Evolutionary conservation across 2,888 invertebrate genomes (phyloP).

Genomic region (Chrysolina haemoptera): DNA sequence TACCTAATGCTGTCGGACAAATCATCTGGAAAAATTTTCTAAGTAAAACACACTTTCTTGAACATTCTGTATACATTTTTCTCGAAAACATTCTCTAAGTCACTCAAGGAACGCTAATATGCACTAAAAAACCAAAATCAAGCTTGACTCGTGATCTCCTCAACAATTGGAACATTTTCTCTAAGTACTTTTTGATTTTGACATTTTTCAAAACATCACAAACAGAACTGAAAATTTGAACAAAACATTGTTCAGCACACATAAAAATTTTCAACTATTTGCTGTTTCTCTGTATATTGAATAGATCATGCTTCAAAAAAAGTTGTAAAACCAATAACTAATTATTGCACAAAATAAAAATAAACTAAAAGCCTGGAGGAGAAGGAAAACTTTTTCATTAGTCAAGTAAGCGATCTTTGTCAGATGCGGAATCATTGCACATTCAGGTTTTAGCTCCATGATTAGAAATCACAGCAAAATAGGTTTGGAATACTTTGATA

Average conservation of each 20-base stretch:
- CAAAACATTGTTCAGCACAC: too few relatives aligned
- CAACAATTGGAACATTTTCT: background rate
- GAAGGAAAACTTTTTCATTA: slow-evolving; percentile 19
- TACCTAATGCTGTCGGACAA: too few relatives aligned
- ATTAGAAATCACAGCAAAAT: too few relatives aligned
- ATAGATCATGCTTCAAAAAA: slow-evolving; percentile 3
- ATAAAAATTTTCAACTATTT: too few relatives aligned
- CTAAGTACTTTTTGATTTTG: too few relatives aligned
- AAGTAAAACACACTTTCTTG: too few relatives aligned
- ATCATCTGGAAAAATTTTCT: too few relatives aligned
- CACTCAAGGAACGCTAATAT: background rate
- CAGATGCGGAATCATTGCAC: background rate
- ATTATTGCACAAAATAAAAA: background rate
- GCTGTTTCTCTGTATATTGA: background rate
- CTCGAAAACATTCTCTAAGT: too few relatives aligned
- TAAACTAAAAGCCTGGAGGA: background rate
- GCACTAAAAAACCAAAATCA: background rate
- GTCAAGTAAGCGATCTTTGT: background rate
- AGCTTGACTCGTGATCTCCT: background rate
- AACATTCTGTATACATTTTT: too few relatives aligned
- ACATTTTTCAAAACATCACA: too few relatives aligned
- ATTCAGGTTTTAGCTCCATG: too few relatives aligned
- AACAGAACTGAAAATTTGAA: background rate
- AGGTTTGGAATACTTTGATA: too few relatives aligned
- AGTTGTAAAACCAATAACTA: background rate